Base-by-base conservation (phyloP, 2,113 vertebrate species). In the Oreochromis tanganicae region DNA sequence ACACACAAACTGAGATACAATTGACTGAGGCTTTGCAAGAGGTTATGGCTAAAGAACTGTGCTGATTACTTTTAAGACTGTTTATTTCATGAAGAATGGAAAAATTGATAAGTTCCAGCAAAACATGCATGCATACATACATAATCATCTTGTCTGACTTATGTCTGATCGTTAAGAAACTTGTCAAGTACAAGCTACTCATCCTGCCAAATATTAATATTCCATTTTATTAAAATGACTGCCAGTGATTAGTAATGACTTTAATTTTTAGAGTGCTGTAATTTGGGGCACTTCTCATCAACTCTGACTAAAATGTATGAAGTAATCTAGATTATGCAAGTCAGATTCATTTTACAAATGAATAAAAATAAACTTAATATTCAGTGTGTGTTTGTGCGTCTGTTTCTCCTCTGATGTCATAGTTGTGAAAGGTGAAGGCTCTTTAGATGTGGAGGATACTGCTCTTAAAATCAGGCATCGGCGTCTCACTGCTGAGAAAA, bases 371-470 rank as follows among this genome's bases (percentile, higher is more conserved):
- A 48, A 19, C 8, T 1, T 27, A 27, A 73, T 27, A 21, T 16
- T 46, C 66, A 16, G 12, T 0, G 2, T 73, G 19, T 68, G 21
- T 46, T 9, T 46, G 13, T 59, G 27, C 34, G 3, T 61, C 5
- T 46, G 13, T 27, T 46, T 46, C 13, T 46, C 14, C 41, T 50
- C 46, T 27, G 38, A 57, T 81, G 9, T 80, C 66, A 3, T 71
- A 95, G 94, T 87, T 16, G 43, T 36, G 24, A 87, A 46, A 80
- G 88, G 91, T 27, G 88, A 89, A 4, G 82, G 13, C 6, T 83
- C 7, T 4, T 43, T 81, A 16, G 78, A 85, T 21, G 13, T 81
- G 14, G 83, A 83, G 3, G 16, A 36, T 21, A 66, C 91, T 24
- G 38, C 57, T 14, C 80, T 41, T 13, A 59, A 79, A 68, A 82